phyloP scores from a whole-genome alignment of 2,113 vertebrate genomes.

The Charadrius vociferus region DNA sequence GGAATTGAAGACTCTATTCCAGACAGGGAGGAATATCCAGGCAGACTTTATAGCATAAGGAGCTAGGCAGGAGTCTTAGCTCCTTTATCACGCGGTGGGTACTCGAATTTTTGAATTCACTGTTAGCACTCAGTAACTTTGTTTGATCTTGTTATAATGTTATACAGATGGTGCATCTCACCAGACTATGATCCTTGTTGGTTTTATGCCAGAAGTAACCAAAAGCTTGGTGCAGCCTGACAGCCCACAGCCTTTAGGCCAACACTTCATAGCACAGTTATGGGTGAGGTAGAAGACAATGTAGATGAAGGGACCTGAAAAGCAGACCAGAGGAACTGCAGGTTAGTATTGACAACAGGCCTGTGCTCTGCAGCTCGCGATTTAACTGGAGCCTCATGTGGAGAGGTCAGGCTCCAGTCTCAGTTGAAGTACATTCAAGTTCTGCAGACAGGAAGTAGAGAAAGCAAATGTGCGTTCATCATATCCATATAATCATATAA shows the following conservation, averaged over 20 bases:
- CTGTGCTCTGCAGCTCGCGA: not conserved
- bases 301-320: not conserved
- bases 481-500: not conserved
- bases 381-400: not conserved
- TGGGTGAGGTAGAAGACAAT: not conserved
- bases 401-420: not conserved
- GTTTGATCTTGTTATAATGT: not conserved
- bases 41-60: not conserved
- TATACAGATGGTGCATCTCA: not conserved
- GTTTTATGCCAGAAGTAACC: not conserved
- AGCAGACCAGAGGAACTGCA: not conserved
- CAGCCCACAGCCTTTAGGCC: not conserved
- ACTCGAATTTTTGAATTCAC: not conserved
- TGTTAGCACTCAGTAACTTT: not conserved
- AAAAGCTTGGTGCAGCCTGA: not conserved
- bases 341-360: not conserved
- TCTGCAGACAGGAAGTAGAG: not conserved
- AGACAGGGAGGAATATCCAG: not conserved
- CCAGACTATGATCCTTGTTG: not conserved
- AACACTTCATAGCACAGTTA: accelerated
- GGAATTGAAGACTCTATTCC: not conserved
- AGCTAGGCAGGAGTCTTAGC: not conserved
- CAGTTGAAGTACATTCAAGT: not conserved
- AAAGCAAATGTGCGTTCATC: not conserved
- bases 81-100: not conserved